Evolutionary conservation across 2,888 invertebrate species (phyloP), one percentile per base, ranked within the genome.

Genomic region (Scotopteryx bipunctaria): DNA sequence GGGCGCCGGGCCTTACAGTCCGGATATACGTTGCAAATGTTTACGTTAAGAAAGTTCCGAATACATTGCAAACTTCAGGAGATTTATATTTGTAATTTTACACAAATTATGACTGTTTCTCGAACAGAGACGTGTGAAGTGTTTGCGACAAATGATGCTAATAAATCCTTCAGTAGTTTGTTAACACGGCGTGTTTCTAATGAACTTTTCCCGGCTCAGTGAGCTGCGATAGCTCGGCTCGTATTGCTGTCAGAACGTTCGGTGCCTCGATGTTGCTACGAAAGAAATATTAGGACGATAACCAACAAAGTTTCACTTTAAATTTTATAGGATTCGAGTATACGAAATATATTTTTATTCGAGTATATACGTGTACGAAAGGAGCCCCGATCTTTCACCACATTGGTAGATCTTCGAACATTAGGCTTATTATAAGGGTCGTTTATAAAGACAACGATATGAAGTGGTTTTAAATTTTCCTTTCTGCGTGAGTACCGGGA

Each of bases 161-260:
- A 64, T 65, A 56, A 58, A 69, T 69, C 57, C 52, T 51, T 55
- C 47, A 56, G 57, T 55, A 52, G 46, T 64, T 63, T 59, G 51
- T 55, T 58, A 54, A 31, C 48, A 37, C 35, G 53, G 44, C 53
- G 38, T 57, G 53, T 59, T 62, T 62, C 53, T 66, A 71, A 67
- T 57, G 50, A 57, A 55, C 45, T 55, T 52, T 54, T 45, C 45
- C 19, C 43, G 42, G 9, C 23, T 43, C 50, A 16, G 36, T 32
- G 45, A 43, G 46, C 32, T 38, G 36, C 33, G 32, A 57, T 51
- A 42, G 32, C 46, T 51, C 9, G 43, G 23, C 45, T 57, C 45
- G 17, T 35, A 48, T 57, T 60, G 32, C 50, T 41, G 55, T 38
- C 53, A 46, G 17, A 46, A 41, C 17, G 9, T 36, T 42, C 25